Conservation (phyloP, 2,888 invertebrate genomes). For the Lordiphosa fenestrarum region DNA sequence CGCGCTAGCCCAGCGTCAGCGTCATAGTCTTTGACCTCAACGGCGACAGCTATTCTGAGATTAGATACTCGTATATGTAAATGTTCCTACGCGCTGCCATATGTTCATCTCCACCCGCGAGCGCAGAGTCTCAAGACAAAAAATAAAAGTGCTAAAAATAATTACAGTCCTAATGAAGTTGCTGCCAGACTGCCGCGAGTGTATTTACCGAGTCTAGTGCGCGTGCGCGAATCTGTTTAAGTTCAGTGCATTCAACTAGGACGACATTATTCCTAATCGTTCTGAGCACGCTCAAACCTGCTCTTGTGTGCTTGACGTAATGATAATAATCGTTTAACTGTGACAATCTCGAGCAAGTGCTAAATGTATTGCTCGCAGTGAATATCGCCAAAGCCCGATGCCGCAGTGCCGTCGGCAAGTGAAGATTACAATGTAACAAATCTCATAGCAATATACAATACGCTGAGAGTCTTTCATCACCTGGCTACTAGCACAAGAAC, state of each 20-base stretch:
- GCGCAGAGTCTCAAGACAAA: constrained; percentile 6
- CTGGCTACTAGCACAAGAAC: not conserved
- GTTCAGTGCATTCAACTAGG: constrained; percentile 3
- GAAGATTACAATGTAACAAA: constrained; percentile 5
- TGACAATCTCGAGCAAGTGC: too few species aligned
- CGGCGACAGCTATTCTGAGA: too few species aligned
- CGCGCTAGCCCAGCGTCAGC: not conserved
- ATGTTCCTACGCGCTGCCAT: constrained; percentile 4
- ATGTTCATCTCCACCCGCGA: constrained; percentile 10
- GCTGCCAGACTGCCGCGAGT: constrained; percentile 3
- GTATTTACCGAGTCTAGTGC: not conserved
- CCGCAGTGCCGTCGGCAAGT: constrained; percentile 31
- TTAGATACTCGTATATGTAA: not conserved
- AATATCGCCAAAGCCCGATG: not conserved
- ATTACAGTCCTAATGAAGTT: constrained; percentile 32
- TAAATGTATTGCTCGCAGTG: too few species aligned
- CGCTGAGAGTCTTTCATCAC: not conserved
- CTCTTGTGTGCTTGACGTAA: too few species aligned
- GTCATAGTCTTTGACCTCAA: too few species aligned
- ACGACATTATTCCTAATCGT: too few species aligned
- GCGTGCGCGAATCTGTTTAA: not conserved
- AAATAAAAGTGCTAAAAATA: constrained; percentile 41
- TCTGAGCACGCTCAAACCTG: too few species aligned
- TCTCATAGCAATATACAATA: not conserved
- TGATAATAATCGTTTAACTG: too few species aligned